Percentiles rank a stretch among this genome's conserved stretches.
phyloP scores from a whole-genome alignment of 1,140 invertebrate species.

The Drosophila baimaii region DNA sequence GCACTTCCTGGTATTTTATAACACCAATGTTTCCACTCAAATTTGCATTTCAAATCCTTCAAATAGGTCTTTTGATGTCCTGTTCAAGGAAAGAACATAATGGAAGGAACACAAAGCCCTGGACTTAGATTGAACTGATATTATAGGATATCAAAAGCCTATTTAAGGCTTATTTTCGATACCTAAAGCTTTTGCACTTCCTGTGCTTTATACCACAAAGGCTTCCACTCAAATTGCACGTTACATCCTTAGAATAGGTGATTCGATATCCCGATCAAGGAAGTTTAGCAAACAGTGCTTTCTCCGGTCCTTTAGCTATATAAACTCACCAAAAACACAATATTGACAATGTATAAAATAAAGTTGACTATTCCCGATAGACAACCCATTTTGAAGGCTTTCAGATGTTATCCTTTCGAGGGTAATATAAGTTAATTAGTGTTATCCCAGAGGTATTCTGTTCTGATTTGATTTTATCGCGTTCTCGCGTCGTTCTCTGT shows the following conservation, averaged over 20 bases:
- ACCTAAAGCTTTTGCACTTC: background rate
- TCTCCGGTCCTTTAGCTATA: background rate
- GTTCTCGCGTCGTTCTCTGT: conserved; percentile 69
- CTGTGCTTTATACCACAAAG: background rate
- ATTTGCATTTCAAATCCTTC: background rate
- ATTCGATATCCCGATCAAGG: background rate
- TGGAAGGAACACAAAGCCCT: no score
- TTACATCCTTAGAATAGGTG: background rate
- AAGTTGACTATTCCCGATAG: conserved; percentile 68
- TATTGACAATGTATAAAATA: conserved; percentile 65
- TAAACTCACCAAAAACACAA: conserved; percentile 72
- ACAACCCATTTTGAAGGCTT: conserved; percentile 65
- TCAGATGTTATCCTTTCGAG: background rate
- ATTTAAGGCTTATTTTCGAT: background rate
- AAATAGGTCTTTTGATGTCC: background rate
- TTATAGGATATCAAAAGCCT: background rate
- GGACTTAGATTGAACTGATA: background rate
- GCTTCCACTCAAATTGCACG: background rate
- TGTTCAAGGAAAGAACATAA: background rate
- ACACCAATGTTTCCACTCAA: background rate
- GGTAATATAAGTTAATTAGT: conserved; percentile 1
- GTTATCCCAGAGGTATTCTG: conserved; percentile 10
- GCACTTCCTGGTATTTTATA: background rate
- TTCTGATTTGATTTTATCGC: conserved; percentile 56
- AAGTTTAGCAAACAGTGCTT: background rate